Conservation (phyloP, 1,140 invertebrate genomes). For the Chironomus striatipennis region DNA sequence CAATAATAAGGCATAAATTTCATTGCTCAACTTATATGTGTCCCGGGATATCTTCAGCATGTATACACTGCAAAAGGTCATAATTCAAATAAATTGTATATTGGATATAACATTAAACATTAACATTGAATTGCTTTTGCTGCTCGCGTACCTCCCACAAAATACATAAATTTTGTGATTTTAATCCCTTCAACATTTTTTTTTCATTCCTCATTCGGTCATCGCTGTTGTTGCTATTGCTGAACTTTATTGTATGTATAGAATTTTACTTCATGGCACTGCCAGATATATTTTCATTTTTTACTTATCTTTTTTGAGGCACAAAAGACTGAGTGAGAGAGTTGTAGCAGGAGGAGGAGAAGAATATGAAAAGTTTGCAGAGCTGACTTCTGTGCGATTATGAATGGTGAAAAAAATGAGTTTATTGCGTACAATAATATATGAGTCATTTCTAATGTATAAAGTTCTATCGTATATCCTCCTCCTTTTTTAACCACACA, state of each 20-base stretch:
- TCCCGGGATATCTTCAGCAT: not conserved
- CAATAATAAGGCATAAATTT: not conserved
- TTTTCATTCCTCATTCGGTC: not conserved
- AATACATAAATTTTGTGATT: slow-evolving; percentile 4
- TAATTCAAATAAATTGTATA: not conserved
- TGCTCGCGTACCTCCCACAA: not conserved
- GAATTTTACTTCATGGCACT: not conserved
- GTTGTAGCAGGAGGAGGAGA: too few relatives aligned
- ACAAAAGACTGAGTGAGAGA: not conserved
- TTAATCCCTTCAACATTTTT: slow-evolving; percentile 7
- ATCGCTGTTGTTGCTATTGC: too few relatives aligned
- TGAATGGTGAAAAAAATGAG: too few relatives aligned
- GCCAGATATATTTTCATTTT: not conserved
- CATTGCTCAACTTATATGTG: too few relatives aligned
- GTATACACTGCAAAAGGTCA: not conserved
- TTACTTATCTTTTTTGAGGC: slow-evolving; percentile 2
- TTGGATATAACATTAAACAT: not conserved
- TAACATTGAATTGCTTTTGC: too few relatives aligned
- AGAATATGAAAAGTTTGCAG: too few relatives aligned
- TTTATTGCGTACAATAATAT: too few relatives aligned
- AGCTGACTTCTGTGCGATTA: too few relatives aligned
- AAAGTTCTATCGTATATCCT: too few relatives aligned
- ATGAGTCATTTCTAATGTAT: too few relatives aligned
- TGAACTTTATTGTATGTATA: not conserved
- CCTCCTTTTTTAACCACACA: too few relatives aligned